These are phyloP conservation scores for Protonibea diacanthus DNA, from an alignment of 2,797 vertebrate genomes.

Conservation along the genomic window DNA sequence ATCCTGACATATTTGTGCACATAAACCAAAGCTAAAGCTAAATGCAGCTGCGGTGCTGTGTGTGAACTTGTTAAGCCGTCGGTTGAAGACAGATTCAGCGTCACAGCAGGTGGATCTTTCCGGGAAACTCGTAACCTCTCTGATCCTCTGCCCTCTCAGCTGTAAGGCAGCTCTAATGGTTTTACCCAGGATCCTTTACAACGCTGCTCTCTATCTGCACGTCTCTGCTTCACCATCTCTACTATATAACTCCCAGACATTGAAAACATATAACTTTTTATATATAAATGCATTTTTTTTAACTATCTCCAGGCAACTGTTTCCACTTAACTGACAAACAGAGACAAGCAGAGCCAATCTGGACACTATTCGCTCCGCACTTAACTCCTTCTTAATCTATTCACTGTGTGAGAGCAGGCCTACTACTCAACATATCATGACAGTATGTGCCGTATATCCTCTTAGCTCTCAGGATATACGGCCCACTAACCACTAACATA, in stretches of 20 bases:
- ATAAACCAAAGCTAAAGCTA: not conserved
- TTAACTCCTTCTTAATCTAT: slow-evolving; percentile 7
- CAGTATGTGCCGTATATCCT: slow-evolving; percentile 26
- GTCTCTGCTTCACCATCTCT: not conserved
- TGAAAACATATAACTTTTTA: not conserved
- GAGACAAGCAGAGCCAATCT: not conserved
- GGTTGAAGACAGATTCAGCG: not conserved
- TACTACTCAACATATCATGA: slow-evolving; percentile 35
- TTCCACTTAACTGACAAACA: slow-evolving; percentile 1
- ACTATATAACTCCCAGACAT: too few species aligned
- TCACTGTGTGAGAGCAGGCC: not conserved
- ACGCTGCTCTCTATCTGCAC: not conserved
- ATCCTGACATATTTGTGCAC: not conserved
- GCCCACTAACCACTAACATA: slow-evolving; percentile 24
- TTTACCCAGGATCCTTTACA: slow-evolving; percentile 30
- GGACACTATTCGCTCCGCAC: not conserved
- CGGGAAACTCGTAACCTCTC: slow-evolving; percentile 27
- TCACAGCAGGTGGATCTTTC: slow-evolving; percentile 24
- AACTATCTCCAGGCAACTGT: too few species aligned
- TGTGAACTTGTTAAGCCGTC: not conserved
- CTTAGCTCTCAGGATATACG: slow-evolving; percentile 36
- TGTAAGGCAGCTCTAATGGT: slow-evolving; percentile 37
- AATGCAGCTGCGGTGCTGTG: not conserved
- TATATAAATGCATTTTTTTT: not conserved
- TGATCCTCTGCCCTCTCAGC: slow-evolving; percentile 34